These are phyloP conservation scores for Drosophila testacea DNA, from an alignment of 2,888 invertebrate genomes.

Conservation along the genomic window DNA sequence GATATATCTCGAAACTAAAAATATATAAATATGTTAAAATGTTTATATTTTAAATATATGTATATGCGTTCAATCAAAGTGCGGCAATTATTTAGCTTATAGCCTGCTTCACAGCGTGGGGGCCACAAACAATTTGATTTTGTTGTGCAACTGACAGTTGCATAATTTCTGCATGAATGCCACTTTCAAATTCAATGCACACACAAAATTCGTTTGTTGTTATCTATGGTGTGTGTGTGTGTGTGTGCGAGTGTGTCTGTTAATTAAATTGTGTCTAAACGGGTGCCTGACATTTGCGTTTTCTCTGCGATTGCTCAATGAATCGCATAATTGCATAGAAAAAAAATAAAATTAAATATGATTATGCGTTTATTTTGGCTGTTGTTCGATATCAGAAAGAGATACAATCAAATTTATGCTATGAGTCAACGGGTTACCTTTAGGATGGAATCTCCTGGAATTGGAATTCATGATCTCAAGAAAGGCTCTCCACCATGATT, in stretches of 20 bases:
- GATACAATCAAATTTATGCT: not conserved
- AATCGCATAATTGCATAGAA: constrained; percentile 68
- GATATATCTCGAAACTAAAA: not conserved
- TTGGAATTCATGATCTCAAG: not conserved
- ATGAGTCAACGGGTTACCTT: not conserved
- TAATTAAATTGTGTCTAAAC: constrained; percentile 76
- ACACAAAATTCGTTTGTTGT: constrained; percentile 59
- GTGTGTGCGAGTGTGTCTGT: constrained; percentile 43
- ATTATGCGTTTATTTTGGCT: constrained; percentile 17
- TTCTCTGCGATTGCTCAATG: constrained; percentile 58
- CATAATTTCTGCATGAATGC: constrained; percentile 76
- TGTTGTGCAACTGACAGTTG: constrained; percentile 80
- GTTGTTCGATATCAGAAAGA: not conserved
- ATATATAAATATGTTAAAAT: not conserved
- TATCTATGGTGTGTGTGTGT: constrained; percentile 12
- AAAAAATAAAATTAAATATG: constrained; percentile 42
- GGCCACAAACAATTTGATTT: constrained; percentile 65
- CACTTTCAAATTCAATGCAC: constrained; percentile 63
- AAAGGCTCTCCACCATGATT: not conserved
- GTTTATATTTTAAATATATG: constrained; percentile 17
- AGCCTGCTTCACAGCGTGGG: constrained; percentile 5
- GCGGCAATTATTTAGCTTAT: constrained; percentile 54
- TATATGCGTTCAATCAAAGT: constrained; percentile 38
- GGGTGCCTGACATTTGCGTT: constrained; percentile 44
- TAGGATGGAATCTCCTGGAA: not conserved